phyloP scores from a whole-genome alignment of 2,113 vertebrate species.

The Otocyon megalotis region DNA sequence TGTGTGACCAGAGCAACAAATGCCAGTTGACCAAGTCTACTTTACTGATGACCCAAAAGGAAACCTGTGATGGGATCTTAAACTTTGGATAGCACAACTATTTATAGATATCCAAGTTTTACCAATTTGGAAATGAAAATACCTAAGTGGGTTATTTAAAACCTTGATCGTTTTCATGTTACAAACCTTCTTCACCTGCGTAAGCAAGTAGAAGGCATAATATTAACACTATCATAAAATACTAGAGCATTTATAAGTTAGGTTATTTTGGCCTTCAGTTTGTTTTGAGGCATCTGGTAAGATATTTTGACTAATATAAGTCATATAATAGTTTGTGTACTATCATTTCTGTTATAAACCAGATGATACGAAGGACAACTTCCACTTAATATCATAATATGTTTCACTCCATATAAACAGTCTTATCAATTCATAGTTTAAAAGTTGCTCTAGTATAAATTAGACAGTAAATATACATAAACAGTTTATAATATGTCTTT shows the following conservation, averaged over 20 bases:
- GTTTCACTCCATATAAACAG: background rate
- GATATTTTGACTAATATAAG: background rate
- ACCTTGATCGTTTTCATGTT: background rate
- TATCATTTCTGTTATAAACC: background rate
- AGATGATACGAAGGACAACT: background rate
- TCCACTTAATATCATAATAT: background rate
- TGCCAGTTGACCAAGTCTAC: background rate
- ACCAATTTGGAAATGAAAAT: background rate
- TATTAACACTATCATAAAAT: background rate
- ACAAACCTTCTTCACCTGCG: background rate
- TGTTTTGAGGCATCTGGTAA: background rate
- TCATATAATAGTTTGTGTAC: background rate
- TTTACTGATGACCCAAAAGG: background rate
- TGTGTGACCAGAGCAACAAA: background rate
- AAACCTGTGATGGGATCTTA: background rate
- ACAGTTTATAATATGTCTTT: background rate
- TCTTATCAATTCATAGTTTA: background rate
- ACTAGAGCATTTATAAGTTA: slow-evolving; percentile 3
- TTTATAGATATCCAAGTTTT: background rate
- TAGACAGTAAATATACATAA: background rate
- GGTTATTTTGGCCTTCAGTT: background rate
- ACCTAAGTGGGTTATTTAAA: background rate
- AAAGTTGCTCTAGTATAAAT: background rate
- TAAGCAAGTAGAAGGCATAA: background rate
- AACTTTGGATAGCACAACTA: background rate